phyloP scores from a whole-genome alignment of 2,888 invertebrate species.

The Ophioninae sp. region DNA sequence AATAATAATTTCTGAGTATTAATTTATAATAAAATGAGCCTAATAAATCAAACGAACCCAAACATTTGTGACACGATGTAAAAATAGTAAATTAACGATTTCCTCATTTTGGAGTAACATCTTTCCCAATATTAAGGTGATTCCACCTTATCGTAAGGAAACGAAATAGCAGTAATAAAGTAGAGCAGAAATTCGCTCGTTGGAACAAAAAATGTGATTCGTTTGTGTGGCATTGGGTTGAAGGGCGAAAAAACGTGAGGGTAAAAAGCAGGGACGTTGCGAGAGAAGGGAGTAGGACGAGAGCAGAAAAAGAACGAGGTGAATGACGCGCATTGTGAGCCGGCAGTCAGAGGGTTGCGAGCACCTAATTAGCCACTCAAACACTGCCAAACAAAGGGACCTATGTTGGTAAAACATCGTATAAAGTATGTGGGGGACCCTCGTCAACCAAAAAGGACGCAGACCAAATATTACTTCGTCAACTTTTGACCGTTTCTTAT shows the following conservation, averaged over 20 bases:
- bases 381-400: conserved; percentile 73
- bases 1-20: no score
- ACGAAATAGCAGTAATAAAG: neutral
- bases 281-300: conserved; percentile 44
- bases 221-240: conserved; percentile 20
- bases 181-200: neutral
- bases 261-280: neutral
- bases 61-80: no score
- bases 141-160: neutral
- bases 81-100: no score
- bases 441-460: conserved; percentile 30
- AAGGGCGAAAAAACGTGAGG: conserved; percentile 23
- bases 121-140: no score
- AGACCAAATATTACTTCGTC: conserved; percentile 49
- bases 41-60: no score
- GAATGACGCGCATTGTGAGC: conserved; percentile 70
- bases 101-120: no score
- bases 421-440: conserved; percentile 64
- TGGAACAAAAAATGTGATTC: neutral
- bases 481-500: conserved; percentile 41
- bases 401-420: conserved; percentile 75
- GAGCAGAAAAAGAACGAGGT: conserved; percentile 46
- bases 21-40: no score
- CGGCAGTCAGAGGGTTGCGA: conserved; percentile 67
- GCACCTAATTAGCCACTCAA: conserved; percentile 77